A percentile compares a stretch with the other conserved stretches of the same genome.
Conservation (phyloP, 2,888 invertebrate species). For the Apamea crenata region DNA sequence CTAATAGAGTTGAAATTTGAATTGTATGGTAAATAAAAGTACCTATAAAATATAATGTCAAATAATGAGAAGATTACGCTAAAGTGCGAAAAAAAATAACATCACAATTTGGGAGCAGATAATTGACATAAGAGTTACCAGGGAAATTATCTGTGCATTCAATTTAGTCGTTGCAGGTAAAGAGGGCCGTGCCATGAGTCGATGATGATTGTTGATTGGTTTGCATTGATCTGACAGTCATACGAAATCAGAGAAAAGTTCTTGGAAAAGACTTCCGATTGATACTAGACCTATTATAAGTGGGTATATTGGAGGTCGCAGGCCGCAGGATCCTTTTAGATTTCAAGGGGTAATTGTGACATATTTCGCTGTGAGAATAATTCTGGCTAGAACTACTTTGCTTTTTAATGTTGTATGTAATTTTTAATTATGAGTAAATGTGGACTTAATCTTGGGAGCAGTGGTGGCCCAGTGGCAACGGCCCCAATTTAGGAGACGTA, state of each 20-base stretch:
- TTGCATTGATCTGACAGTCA: constrained; percentile 18
- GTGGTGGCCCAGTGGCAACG: too few relatives aligned
- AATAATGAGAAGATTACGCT: too few relatives aligned
- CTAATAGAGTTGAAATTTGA: too few relatives aligned
- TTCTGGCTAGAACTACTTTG: not conserved
- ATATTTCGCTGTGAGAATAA: not conserved
- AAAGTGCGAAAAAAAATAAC: too few relatives aligned
- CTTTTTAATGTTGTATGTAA: not conserved
- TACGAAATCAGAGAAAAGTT: constrained; percentile 33
- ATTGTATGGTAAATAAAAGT: too few relatives aligned
- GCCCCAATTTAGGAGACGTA: too few relatives aligned
- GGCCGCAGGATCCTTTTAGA: not conserved
- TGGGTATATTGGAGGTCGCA: not conserved
- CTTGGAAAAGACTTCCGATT: constrained; percentile 14
- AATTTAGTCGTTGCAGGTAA: constrained; percentile 3
- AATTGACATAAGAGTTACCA: too few relatives aligned
- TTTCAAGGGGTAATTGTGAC: not conserved
- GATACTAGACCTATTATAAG: not conserved
- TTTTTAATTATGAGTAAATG: not conserved
- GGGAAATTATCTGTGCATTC: too few relatives aligned
- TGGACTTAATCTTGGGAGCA: not conserved
- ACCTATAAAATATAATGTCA: too few relatives aligned
- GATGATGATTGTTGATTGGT: constrained; percentile 5
- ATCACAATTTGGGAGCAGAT: too few relatives aligned
- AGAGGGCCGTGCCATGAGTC: not conserved